Evolutionary conservation across 2,797 vertebrate genomes (phyloP).

Genomic region (Esox lucius): DNA sequence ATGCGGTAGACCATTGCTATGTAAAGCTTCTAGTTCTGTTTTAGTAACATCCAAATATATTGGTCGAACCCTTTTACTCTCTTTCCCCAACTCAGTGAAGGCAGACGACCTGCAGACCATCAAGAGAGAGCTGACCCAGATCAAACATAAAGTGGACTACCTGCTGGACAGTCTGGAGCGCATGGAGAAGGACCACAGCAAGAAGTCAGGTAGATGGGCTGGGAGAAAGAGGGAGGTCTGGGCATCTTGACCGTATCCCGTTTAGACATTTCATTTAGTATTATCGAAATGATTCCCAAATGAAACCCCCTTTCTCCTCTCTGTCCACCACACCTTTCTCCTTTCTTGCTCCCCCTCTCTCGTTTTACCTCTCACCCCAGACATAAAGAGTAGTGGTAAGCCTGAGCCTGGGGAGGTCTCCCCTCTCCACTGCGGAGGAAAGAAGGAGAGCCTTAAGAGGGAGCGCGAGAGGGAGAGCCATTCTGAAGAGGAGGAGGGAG

Average conservation of each 20-base stretch:
- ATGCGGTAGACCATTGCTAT: too few species aligned
- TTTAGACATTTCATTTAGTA: too few species aligned
- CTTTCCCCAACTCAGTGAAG: slow-evolving; percentile 72
- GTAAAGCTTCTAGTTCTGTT: not conserved
- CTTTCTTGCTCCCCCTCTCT: not conserved
- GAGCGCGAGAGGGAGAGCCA: slow-evolving; percentile 67
- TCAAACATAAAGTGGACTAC: slow-evolving; percentile 89
- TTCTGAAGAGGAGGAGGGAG: slow-evolving; percentile 73
- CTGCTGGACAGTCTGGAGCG: slow-evolving; percentile 85
- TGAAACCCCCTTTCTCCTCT: not conserved
- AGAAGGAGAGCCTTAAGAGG: slow-evolving; percentile 75
- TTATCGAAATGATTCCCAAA: too few species aligned
- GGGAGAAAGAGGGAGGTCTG: not conserved
- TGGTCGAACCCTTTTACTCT: not conserved
- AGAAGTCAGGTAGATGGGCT: slow-evolving; percentile 73
- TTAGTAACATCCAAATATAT: not conserved
- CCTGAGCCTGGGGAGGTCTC: slow-evolving; percentile 77
- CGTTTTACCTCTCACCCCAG: slow-evolving; percentile 39
- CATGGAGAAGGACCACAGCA: slow-evolving; percentile 86
- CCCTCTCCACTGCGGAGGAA: slow-evolving; percentile 68
- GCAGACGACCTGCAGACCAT: slow-evolving; percentile 84
- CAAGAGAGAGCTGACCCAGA: slow-evolving; percentile 86
- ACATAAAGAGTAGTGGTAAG: slow-evolving; percentile 74
- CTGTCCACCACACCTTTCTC: not conserved
- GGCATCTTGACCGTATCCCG: not conserved